A percentile compares a stretch with the other conserved stretches of the same genome.
Conservation (phyloP, 1,140 invertebrate genomes). For the Prorops nasuta region DNA sequence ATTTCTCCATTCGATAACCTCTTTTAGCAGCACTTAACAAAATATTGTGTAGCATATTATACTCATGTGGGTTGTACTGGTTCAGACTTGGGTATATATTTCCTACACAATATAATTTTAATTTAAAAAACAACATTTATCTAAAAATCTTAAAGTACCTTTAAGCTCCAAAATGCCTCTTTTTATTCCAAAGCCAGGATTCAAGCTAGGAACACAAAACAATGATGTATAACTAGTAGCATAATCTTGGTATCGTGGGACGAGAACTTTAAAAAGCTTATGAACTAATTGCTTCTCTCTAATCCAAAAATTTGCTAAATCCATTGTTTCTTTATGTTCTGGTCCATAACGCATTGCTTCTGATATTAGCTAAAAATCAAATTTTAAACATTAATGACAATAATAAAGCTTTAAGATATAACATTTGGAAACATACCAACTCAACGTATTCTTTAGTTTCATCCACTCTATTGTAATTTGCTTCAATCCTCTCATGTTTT, state of each 20-base stretch:
- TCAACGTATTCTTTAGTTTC: conserved; percentile 89
- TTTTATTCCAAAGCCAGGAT: conserved; percentile 57
- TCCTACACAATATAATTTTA: conserved; percentile 23
- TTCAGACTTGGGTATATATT: conserved; percentile 42
- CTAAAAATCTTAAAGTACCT: conserved; percentile 52
- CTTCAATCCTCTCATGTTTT: conserved; percentile 86
- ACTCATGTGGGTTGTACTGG: conserved; percentile 28
- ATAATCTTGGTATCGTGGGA: conserved; percentile 75
- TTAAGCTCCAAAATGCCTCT: conserved; percentile 75
- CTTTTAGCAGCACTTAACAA: conserved; percentile 43
- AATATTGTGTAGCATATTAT: conserved; percentile 42
- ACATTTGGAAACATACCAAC: conserved; percentile 63
- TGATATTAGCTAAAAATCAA: conserved; percentile 79
- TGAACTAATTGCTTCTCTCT: conserved; percentile 86
- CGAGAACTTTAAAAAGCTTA: conserved; percentile 91
- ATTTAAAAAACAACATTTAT: neutral
- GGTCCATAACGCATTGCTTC: conserved; percentile 87
- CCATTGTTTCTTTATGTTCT: conserved; percentile 81
- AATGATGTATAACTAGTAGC: conserved; percentile 72
- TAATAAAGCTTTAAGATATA: neutral
- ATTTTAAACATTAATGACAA: conserved; percentile 5
- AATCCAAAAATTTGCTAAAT: conserved; percentile 85
- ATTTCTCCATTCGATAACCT: conserved; percentile 43
- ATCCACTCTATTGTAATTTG: conserved; percentile 72
- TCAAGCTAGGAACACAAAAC: conserved; percentile 65